Evolutionary conservation across 2,888 invertebrate species (phyloP).

Genomic region (Scrobipalpa costella): DNA sequence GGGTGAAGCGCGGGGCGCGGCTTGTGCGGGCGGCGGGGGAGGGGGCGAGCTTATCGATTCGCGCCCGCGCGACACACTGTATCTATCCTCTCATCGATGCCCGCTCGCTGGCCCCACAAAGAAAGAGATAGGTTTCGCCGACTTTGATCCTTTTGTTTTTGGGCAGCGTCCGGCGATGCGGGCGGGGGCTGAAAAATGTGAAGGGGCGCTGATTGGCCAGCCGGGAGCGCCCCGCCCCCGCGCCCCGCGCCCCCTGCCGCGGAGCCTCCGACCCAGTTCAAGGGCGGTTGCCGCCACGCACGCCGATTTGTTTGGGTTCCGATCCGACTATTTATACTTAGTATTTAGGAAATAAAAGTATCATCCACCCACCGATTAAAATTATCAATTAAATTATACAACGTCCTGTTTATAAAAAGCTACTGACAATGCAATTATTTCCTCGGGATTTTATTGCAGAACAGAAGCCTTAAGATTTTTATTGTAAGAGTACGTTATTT

Average conservation of each 20-base stretch:
- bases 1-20: conserved; percentile 43
- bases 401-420: not conserved
- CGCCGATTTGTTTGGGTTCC: conserved; percentile 69
- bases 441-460: not conserved
- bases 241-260: conserved; percentile 46
- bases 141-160: conserved; percentile 82
- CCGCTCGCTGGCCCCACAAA: conserved; percentile 78
- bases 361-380: conserved; percentile 33
- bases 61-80: conserved; percentile 80
- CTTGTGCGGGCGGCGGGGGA: conserved; percentile 51
- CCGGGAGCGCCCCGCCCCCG: conserved; percentile 68
- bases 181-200: conserved; percentile 80
- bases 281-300: conserved; percentile 72
- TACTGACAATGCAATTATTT: not conserved
- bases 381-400: conserved; percentile 28
- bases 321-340: conserved; percentile 50
- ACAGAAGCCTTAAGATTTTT: not conserved
- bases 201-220: conserved; percentile 78
- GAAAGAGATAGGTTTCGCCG: conserved; percentile 82
- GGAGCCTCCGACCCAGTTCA: conserved; percentile 63
- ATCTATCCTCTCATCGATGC: conserved; percentile 81
- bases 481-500: not conserved
- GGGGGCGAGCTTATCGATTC: conserved; percentile 67
- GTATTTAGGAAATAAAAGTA: conserved; percentile 37
- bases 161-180: conserved; percentile 80